These are phyloP conservation scores for Kuschelorhynchus macadamiae DNA, from an alignment of 2,888 invertebrate species.

Conservation along the genomic window DNA sequence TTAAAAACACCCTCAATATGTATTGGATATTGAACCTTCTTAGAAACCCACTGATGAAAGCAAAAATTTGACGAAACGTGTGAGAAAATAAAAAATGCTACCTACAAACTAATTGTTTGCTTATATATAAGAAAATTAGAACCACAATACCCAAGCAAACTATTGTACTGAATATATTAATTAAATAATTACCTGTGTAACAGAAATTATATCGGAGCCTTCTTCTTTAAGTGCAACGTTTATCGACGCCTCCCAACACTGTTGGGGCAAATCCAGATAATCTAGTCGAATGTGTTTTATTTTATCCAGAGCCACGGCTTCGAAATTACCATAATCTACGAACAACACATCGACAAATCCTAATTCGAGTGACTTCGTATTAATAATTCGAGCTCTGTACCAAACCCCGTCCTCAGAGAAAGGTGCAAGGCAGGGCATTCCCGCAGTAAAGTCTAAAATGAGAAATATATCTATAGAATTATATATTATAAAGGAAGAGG, in stretches of 20 bases:
- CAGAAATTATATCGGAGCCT: constrained; percentile 44
- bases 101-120: no score
- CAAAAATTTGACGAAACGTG: no score
- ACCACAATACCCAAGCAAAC: no score
- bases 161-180: no score
- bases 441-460: constrained; percentile 57
- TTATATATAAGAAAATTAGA: no score
- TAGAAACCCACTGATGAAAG: no score
- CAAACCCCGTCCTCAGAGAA: constrained; percentile 76
- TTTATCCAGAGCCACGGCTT: constrained; percentile 69
- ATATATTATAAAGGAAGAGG: no score
- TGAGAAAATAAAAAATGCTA: no score
- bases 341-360: constrained; percentile 74
- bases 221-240: constrained; percentile 57
- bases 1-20: no score
- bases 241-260: constrained; percentile 70
- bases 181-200: constrained; percentile 32
- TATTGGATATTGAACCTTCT: no score
- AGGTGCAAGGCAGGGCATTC: constrained; percentile 76
- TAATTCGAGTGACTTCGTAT: constrained; percentile 67
- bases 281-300: constrained; percentile 71
- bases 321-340: constrained; percentile 83
- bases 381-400: constrained; percentile 79
- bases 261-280: constrained; percentile 71
- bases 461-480: no score